Evolutionary conservation across 1,140 invertebrate genomes (phyloP).

Genomic region (Portunus trituberculatus): DNA sequence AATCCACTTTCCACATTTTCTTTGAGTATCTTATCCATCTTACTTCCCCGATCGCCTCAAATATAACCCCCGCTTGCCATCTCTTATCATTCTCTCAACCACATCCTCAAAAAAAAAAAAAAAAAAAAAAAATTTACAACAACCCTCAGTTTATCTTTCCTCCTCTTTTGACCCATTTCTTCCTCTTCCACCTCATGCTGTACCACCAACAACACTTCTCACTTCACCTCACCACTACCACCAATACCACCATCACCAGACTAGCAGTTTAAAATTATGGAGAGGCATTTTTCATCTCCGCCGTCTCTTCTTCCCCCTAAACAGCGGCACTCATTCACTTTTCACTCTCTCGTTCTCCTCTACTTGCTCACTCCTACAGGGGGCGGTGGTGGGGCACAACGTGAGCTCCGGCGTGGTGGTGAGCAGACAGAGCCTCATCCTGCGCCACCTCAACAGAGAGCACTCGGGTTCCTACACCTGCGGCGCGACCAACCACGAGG

Average conservation of each 20-base stretch:
- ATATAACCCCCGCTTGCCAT: background rate
- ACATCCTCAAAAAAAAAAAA: background rate
- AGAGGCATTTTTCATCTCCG: background rate
- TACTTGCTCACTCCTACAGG: background rate
- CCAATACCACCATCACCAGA: background rate
- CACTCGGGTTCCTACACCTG: constrained; percentile 93
- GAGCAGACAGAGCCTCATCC: constrained; percentile 88
- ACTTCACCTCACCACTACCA: background rate
- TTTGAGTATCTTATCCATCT: too few species aligned
- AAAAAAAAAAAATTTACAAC: background rate
- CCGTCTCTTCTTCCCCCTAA: background rate
- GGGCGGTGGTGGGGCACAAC: constrained; percentile 49
- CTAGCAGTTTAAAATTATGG: background rate
- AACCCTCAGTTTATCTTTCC: background rate
- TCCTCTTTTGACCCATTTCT: background rate
- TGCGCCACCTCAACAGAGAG: constrained; percentile 88
- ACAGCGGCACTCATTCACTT: background rate
- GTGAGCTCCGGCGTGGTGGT: constrained; percentile 88
- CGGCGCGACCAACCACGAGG: constrained; percentile 92
- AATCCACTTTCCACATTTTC: too few species aligned
- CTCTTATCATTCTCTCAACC: background rate
- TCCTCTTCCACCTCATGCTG: background rate
- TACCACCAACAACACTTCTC: background rate
- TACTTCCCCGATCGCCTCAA: background rate
- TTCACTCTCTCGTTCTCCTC: background rate